Evolutionary conservation across 2,797 vertebrate species (phyloP).

Genomic region (Aphelocoma californica): DNA sequence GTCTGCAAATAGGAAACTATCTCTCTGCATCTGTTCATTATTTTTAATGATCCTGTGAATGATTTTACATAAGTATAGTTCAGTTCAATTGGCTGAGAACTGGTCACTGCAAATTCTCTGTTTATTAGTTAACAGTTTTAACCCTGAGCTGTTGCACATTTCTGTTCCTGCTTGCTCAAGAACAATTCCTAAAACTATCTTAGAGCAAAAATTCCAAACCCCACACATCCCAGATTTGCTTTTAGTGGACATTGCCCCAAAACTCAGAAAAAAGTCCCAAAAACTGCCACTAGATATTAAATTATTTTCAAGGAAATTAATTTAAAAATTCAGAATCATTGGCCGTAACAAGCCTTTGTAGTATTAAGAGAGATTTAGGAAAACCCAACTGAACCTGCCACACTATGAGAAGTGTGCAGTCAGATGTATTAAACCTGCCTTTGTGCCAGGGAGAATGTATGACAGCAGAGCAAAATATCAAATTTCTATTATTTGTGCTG

Average conservation of each 20-base stretch:
- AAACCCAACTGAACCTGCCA: background rate
- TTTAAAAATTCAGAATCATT: background rate
- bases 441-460: conserved; percentile 31
- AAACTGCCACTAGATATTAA: background rate
- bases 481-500: conserved; percentile 38
- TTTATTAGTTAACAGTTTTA: background rate
- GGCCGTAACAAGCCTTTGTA: background rate
- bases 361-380: background rate
- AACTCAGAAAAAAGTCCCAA: background rate
- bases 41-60: background rate
- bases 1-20: background rate
- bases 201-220: background rate
- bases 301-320: background rate
- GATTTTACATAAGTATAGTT: background rate
- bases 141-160: background rate
- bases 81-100: background rate
- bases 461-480: conserved; percentile 50
- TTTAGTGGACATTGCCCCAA: background rate
- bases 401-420: background rate
- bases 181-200: background rate
- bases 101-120: background rate
- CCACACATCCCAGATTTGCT: background rate
- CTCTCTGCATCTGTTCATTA: background rate
- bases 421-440: conserved; percentile 12
- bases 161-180: background rate